These are phyloP conservation scores for Campoplex capitator DNA, from an alignment of 2,888 invertebrate genomes.

Conservation along the genomic window DNA sequence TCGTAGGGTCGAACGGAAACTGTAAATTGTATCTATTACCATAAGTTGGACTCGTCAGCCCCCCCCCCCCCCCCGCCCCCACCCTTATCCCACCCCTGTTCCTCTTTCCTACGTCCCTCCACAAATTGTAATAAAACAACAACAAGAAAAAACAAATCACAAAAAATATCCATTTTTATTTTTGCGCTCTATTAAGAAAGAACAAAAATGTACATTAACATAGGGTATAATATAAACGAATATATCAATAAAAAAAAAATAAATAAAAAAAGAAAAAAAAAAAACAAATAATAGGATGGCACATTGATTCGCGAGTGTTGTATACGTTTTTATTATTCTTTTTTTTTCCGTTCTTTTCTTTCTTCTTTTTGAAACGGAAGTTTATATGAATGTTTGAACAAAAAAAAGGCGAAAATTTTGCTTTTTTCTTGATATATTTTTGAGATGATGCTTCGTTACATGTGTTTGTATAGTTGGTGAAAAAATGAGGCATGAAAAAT, in stretches of 20 bases:
- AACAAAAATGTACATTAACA: conserved; percentile 83
- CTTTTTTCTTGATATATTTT: conserved; percentile 20
- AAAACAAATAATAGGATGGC: conserved; percentile 81
- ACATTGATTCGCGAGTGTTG: conserved; percentile 74
- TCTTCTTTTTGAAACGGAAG: conserved; percentile 27
- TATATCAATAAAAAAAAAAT: conserved; percentile 83
- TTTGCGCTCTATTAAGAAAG: conserved; percentile 80
- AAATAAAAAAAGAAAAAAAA: conserved; percentile 78
- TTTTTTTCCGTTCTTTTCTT: conserved; percentile 35
- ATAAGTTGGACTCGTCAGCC: conserved; percentile 78
- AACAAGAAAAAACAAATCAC: conserved; percentile 72
- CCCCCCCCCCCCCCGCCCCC: conserved; percentile 35
- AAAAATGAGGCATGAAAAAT: conserved; percentile 40
- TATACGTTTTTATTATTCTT: conserved; percentile 66
- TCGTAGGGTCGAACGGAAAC: conserved; percentile 71
- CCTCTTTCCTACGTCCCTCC: conserved; percentile 66
- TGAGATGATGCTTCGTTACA: conserved; percentile 71
- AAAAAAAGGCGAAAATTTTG: background rate
- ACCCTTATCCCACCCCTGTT: conserved; percentile 21
- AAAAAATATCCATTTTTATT: conserved; percentile 80
- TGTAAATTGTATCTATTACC: conserved; percentile 83
- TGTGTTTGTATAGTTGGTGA: conserved; percentile 82
- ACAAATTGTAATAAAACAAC: conserved; percentile 79
- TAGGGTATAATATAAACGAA: conserved; percentile 82
- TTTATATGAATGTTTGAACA: background rate